A percentile compares a stretch with the other conserved stretches of the same genome.
Conservation (phyloP, 1,140 invertebrate species). For the Sminthurinus signatus region DNA sequence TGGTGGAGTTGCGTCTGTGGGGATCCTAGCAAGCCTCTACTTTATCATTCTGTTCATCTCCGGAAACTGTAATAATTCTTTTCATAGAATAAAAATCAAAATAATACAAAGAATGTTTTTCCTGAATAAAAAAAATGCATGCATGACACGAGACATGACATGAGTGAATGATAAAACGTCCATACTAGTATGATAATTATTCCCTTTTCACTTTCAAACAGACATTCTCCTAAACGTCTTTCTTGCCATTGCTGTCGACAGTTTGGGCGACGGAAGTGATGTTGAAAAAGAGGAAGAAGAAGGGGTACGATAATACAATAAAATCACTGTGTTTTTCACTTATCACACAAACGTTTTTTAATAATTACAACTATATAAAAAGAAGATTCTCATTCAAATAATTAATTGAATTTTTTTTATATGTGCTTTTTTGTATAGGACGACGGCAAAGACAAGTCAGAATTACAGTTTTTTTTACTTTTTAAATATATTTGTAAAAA, state of each 20-base stretch:
- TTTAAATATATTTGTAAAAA: too few species aligned
- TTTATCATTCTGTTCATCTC: conserved; percentile 99
- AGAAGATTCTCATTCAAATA: too few species aligned
- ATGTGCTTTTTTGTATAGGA: too few species aligned
- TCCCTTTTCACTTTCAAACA: not conserved
- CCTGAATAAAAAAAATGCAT: not conserved
- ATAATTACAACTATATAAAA: too few species aligned
- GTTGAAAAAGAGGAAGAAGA: conserved; percentile 28
- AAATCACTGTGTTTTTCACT: too few species aligned
- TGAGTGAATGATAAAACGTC: not conserved
- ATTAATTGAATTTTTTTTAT: too few species aligned
- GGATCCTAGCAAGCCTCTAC: conserved; percentile 89
- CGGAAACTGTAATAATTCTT: conserved; percentile 73
- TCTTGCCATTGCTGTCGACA: conserved; percentile 72
- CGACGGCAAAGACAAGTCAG: too few species aligned
- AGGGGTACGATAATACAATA: too few species aligned
- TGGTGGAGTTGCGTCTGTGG: conserved; percentile 78
- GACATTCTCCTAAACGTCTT: conserved; percentile 98
- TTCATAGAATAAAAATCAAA: too few species aligned
- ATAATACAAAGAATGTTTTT: too few species aligned
- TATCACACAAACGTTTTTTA: too few species aligned
- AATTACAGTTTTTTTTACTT: too few species aligned
- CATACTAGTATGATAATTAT: not conserved
- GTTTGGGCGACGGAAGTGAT: conserved; percentile 30
- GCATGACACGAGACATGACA: not conserved